phyloP scores from a whole-genome alignment of 2,797 vertebrate genomes.

The Sebastes vulpes region DNA sequence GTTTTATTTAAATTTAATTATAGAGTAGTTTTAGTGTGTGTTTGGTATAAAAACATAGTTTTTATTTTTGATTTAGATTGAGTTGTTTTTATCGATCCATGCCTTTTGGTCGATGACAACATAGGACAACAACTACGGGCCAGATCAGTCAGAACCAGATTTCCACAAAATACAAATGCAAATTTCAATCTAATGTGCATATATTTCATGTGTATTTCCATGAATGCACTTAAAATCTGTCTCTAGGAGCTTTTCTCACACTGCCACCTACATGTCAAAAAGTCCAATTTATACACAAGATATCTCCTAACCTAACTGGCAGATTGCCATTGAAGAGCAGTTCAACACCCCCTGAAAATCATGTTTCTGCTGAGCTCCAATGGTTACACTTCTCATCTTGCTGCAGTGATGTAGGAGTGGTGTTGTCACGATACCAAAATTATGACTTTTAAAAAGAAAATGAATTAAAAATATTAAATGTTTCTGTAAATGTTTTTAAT shows the following conservation, averaged over 20 bases:
- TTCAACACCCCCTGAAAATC: background rate
- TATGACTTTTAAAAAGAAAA: too few species aligned
- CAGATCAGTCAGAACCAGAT: background rate
- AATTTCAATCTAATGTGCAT: background rate
- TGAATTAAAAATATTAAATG: too few species aligned
- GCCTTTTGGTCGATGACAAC: background rate
- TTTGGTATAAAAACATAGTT: background rate
- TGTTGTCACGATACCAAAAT: too few species aligned
- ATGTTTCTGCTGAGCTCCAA: too few species aligned
- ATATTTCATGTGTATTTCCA: background rate
- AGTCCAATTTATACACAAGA: background rate
- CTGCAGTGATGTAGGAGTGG: background rate
- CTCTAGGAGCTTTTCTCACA: too few species aligned
- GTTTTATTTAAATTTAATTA: background rate
- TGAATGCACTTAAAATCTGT: background rate
- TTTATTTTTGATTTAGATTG: background rate
- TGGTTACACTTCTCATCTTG: background rate
- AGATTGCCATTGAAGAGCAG: background rate
- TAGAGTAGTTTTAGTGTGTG: background rate
- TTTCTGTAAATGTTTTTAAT: too few species aligned
- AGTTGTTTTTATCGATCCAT: background rate
- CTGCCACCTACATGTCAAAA: background rate
- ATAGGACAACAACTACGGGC: background rate
- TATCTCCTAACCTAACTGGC: background rate
- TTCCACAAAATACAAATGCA: background rate